Base-by-base conservation (phyloP, 2,888 invertebrate species). In the Hipparchia sbordonii region DNA sequence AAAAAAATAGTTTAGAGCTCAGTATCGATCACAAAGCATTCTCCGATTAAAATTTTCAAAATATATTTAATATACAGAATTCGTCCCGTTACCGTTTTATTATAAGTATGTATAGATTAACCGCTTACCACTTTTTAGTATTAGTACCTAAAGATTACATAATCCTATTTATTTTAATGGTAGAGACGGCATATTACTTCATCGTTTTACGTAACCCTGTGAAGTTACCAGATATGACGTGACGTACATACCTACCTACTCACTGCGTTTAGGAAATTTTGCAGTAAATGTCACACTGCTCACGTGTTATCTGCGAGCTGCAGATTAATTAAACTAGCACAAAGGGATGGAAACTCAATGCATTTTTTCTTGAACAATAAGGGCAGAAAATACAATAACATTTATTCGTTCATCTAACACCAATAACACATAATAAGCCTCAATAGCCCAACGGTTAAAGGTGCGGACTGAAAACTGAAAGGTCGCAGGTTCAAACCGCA, bases 281-380 rank as follows among this genome's bases (percentile, higher is more conserved):
- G 67, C 68, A 69, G 61, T 68, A 69, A 62, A 67, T 63, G 72
- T 72, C 67, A 71, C 72, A 63, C 60, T 67, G 57, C 57, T 56
- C 2, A 57, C 13, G 23, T 57, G 57, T 57, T 57, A 57, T 57
- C 57, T 57, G 13, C 13, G 23, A 57, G 23, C 57, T 57, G 57
- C 57, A 57, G 57, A 57, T 57, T 57, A 57, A 23, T 56, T n/a
- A 13, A 56, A 56, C 56, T 7, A 13, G 56, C 13, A 56, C 57
- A 57, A 7, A 8, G 13, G 8, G 57, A 57, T 23, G 57, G 57
- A 57, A 57, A 23, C 23, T 56, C 6, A 8, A 23, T 13, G 4
- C 57, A 23, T 57, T 57, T 23, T 57, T 57, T 2, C 23, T 57
- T 23, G 57, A 23, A 57, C 7, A 56, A 57, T 8, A 8, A 23